Conservation (phyloP, 1,140 invertebrate genomes). For the Radopholus similis region DNA sequence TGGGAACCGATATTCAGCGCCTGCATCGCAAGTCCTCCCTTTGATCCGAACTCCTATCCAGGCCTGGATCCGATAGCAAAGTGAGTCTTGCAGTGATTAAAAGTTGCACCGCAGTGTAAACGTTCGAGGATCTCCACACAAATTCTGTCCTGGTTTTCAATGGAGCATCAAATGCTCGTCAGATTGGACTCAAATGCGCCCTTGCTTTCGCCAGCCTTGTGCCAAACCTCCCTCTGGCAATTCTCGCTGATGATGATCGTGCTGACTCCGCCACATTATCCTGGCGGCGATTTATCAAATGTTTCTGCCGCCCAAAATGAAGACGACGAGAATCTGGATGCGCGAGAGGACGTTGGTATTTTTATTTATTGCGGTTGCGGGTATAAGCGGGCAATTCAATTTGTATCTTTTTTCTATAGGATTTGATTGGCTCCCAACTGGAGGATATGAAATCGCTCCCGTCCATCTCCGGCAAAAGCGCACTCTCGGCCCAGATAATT, state of each 20-base stretch:
- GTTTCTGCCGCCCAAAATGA: not conserved
- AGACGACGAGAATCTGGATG: not conserved
- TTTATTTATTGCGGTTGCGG: too few relatives aligned
- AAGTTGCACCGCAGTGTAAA: too few relatives aligned
- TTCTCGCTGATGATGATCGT: conserved; percentile 3
- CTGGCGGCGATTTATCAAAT: not conserved
- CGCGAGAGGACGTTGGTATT: too few relatives aligned
- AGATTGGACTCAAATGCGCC: conserved; percentile 10
- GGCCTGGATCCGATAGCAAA: conserved; percentile 13
- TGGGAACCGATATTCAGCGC: conserved; percentile 9
- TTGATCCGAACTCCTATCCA: conserved; percentile 1
- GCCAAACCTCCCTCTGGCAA: conserved; percentile 16
- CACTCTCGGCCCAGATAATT: conserved; percentile 7
- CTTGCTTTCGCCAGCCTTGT: conserved; percentile 11
- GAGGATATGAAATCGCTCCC: conserved; percentile 20
- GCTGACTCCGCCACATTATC: conserved; percentile 5
- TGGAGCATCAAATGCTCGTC: conserved; percentile 17
- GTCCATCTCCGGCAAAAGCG: not conserved
- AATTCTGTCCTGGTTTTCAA: conserved; percentile 17
- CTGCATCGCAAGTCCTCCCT: conserved; percentile 10
- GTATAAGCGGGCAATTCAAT: not conserved
- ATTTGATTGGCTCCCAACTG: too few relatives aligned
- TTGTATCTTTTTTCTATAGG: too few relatives aligned
- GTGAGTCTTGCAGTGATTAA: not conserved
- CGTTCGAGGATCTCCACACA: conserved; percentile 13